Conservation (phyloP, 2,797 vertebrate species). For the Carduelis carduelis region DNA sequence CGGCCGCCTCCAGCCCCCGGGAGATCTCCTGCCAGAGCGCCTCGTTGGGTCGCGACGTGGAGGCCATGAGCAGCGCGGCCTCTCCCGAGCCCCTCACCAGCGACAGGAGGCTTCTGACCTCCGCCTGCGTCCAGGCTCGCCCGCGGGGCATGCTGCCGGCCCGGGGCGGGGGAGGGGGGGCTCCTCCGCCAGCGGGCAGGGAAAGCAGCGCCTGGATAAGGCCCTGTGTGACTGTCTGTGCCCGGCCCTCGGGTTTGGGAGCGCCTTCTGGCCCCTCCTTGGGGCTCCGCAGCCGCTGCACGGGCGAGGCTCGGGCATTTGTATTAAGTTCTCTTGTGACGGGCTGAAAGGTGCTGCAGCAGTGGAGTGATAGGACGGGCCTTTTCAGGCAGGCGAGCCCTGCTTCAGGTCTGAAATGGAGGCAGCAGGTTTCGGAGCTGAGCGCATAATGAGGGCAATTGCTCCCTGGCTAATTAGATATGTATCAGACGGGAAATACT, state of each 20-base stretch:
- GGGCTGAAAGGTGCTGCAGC: neutral
- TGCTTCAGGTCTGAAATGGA: neutral
- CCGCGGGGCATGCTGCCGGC: conserved; percentile 29
- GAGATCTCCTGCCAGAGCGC: conserved; percentile 30
- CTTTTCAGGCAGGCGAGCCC: neutral
- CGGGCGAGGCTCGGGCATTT: rapidly evolving
- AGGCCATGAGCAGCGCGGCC: conserved; percentile 35
- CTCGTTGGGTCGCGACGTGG: conserved; percentile 48
- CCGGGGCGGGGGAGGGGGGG: neutral
- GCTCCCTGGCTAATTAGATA: neutral
- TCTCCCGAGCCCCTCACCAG: neutral
- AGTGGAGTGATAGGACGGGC: rapidly evolving
- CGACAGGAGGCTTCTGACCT: conserved; percentile 18
- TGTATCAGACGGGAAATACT: neutral
- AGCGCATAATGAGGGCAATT: neutral
- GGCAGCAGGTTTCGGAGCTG: neutral
- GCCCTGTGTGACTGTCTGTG: neutral
- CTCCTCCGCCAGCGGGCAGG: rapidly evolving
- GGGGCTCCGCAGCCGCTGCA: rapidly evolving
- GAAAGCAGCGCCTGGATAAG: neutral
- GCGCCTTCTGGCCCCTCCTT: neutral
- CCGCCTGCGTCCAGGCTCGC: conserved; percentile 4
- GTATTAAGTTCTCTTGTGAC: rapidly evolving
- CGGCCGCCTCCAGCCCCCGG: neutral
- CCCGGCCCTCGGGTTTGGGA: rapidly evolving